Conservation (phyloP, 2,888 invertebrate species). For the Rambutsinella grinnellia region DNA sequence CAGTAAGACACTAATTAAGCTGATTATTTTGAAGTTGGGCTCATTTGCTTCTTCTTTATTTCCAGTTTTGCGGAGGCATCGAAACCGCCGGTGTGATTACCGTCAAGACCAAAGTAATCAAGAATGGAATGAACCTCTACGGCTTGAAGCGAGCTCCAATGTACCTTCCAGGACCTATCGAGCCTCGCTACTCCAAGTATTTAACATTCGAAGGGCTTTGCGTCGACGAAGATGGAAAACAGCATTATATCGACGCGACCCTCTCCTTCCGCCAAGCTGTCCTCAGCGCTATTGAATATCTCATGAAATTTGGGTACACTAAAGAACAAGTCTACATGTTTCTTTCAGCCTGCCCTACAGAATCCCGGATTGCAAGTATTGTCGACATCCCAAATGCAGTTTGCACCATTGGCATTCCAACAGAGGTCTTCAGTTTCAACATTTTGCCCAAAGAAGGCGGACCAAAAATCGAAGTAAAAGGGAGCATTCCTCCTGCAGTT, state of each 20-base stretch:
- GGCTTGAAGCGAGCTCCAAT: slow-evolving; percentile 54
- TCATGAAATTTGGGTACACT: slow-evolving; percentile 58
- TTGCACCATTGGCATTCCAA: slow-evolving; percentile 51
- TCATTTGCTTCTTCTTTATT: no score
- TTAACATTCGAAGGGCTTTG: slow-evolving; percentile 57
- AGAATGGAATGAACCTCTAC: slow-evolving; percentile 49
- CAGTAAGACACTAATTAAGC: no score
- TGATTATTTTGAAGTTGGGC: no score
- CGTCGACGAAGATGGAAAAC: slow-evolving; percentile 58
- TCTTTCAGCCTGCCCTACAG: slow-evolving; percentile 45
- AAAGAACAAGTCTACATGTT: slow-evolving; percentile 47
- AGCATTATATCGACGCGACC: slow-evolving; percentile 51
- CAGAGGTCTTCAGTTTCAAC: slow-evolving; percentile 58
- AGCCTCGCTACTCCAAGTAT: slow-evolving; percentile 48
- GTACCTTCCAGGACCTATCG: slow-evolving; percentile 54
- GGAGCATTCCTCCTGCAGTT: slow-evolving; percentile 18
- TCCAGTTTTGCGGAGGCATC: slow-evolving; percentile 59
- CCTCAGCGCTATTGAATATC: slow-evolving; percentile 53
- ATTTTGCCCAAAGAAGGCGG: slow-evolving; percentile 51
- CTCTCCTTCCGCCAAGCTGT: slow-evolving; percentile 56
- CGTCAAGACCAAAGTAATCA: slow-evolving; percentile 42
- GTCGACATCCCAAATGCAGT: slow-evolving; percentile 56
- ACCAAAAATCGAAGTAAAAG: slow-evolving; percentile 29
- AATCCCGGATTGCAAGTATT: slow-evolving; percentile 50
- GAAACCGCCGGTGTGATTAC: slow-evolving; percentile 59